Evolutionary conservation across 2,888 invertebrate genomes (phyloP).

Genomic region (Tetranychus truncatus): DNA sequence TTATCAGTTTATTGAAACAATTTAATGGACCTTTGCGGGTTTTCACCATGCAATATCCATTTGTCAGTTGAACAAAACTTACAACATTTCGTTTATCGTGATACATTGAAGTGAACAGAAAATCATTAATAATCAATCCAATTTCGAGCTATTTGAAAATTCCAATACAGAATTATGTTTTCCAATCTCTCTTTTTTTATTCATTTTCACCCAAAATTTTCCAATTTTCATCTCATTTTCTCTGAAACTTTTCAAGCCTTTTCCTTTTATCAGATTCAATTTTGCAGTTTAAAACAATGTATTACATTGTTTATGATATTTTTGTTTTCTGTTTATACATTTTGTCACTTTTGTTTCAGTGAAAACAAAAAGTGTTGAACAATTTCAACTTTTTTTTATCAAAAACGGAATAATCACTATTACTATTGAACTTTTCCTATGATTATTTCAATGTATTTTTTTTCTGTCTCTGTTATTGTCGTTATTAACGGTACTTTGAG

Average conservation of each 20-base stretch:
- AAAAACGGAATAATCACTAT: too few species aligned
- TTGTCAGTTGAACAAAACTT: too few species aligned
- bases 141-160: background rate
- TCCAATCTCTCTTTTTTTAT: background rate
- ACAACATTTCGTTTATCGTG: background rate
- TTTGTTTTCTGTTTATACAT: background rate
- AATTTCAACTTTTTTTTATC: too few species aligned
- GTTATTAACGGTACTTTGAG: too few species aligned
- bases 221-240: background rate
- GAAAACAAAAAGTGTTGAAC: too few species aligned
- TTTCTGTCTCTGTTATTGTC: too few species aligned
- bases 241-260: too few species aligned
- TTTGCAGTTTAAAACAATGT: background rate
- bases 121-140: background rate
- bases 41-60: background rate
- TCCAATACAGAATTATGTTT: background rate
- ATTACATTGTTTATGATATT: background rate
- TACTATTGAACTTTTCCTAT: too few species aligned
- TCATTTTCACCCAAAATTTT: background rate
- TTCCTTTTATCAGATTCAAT: background rate
- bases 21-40: background rate
- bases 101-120: too few species aligned
- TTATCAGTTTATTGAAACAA: background rate
- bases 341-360: background rate
- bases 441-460: too few species aligned